A percentile compares a stretch with the other conserved stretches of the same genome.
Evolutionary conservation across 2,888 invertebrate genomes (phyloP).

Genomic region (Nyleta sp.): DNA sequence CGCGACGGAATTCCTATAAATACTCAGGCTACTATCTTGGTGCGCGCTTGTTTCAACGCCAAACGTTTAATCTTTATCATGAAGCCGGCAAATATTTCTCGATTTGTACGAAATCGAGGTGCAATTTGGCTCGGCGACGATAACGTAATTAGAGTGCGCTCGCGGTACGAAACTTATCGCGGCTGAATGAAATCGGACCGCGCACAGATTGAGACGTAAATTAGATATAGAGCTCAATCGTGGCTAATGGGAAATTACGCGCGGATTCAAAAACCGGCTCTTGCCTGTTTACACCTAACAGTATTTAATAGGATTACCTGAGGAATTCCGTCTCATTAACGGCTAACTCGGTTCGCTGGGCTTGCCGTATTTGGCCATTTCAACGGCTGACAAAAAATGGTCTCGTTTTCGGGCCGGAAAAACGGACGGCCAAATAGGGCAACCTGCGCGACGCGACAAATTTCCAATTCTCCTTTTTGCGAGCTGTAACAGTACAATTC

Average conservation of each 20-base stretch:
- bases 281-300: conserved; percentile 15
- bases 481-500: conserved; percentile 15
- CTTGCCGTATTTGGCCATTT: conserved; percentile 24
- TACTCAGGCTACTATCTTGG: too few species aligned
- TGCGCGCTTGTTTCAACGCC: too few species aligned
- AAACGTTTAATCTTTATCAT: conserved; percentile 2
- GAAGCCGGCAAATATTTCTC: too few species aligned
- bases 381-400: neutral
- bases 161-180: conserved; percentile 32
- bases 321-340: conserved; percentile 26
- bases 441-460: conserved; percentile 11
- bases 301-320: conserved; percentile 32
- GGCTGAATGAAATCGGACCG: conserved; percentile 16
- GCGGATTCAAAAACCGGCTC: conserved; percentile 29
- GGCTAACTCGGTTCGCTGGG: neutral
- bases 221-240: conserved; percentile 33
- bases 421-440: conserved; percentile 33
- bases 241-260: conserved; percentile 36
- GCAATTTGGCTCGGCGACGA: conserved; percentile 22
- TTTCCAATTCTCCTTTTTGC: conserved; percentile 23
- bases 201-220: conserved; percentile 55
- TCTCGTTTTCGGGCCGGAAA: conserved; percentile 11
- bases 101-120: neutral
- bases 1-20: too few species aligned
- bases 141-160: conserved; percentile 41